Evolutionary conservation across 2,888 invertebrate genomes (phyloP).

Genomic region (Salticus scenicus): DNA sequence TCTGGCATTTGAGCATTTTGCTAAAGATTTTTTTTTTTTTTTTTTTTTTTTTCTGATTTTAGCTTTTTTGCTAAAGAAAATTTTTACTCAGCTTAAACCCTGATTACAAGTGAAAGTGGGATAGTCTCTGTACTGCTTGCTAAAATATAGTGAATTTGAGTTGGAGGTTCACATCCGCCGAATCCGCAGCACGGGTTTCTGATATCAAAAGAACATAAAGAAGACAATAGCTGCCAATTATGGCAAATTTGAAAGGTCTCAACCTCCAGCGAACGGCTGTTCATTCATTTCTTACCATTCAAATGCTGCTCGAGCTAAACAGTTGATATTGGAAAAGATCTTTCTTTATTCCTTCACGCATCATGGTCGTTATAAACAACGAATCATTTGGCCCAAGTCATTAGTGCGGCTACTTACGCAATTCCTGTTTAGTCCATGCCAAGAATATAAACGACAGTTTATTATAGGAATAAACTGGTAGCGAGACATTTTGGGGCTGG

Average conservation of each 20-base stretch:
- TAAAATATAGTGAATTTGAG: too few species aligned
- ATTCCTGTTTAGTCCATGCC: not conserved
- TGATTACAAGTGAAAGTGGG: too few species aligned
- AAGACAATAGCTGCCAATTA: not conserved
- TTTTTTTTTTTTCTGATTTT: too few species aligned
- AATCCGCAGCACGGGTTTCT: not conserved
- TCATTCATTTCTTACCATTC: not conserved
- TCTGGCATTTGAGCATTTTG: too few species aligned
- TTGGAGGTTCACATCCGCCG: not conserved
- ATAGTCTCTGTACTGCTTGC: too few species aligned
- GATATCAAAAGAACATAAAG: not conserved
- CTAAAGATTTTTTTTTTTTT: too few species aligned
- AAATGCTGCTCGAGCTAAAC: not conserved
- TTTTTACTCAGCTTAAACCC: too few species aligned
- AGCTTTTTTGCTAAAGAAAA: too few species aligned
- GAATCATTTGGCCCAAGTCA: not conserved
- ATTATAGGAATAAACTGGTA: too few species aligned
- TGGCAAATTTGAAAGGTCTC: not conserved
- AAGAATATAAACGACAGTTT: not conserved
- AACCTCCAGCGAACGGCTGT: not conserved
- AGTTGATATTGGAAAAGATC: not conserved
- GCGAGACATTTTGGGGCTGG: too few species aligned
- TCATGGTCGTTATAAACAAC: not conserved
- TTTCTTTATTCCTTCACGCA: not conserved
- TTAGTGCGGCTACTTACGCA: conserved; percentile 4